These are phyloP conservation scores for Rhynchotus rufescens DNA, from an alignment of 2,797 vertebrate genomes.

Conservation along the genomic window DNA sequence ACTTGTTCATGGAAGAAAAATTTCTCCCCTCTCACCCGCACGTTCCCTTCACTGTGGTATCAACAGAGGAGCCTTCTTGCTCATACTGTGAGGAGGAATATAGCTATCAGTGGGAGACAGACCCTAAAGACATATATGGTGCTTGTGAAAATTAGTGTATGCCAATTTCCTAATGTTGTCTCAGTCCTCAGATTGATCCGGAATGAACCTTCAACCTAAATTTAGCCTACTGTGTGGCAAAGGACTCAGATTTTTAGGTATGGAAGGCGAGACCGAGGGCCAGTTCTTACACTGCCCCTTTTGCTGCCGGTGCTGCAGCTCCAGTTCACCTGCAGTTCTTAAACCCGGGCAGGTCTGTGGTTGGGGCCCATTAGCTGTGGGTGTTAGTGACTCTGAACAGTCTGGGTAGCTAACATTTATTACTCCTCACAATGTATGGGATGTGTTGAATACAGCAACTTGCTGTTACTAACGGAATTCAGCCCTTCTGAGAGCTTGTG, in stretches of 20 bases:
- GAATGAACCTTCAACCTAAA: not conserved
- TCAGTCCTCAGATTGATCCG: not conserved
- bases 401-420: not conserved
- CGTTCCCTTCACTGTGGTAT: not conserved
- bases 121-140: constrained; percentile 15
- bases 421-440: not conserved
- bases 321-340: not conserved
- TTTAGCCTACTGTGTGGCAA: not conserved
- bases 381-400: rapidly evolving
- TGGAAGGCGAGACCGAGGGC: not conserved
- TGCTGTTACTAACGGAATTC: rapidly evolving
- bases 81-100: not conserved
- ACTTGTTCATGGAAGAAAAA: constrained; percentile 52
- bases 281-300: not conserved
- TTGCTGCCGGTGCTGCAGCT: not conserved
- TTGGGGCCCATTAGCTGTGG: not conserved
- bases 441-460: not conserved
- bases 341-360: not conserved
- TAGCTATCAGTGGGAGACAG: constrained; percentile 15
- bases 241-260: not conserved
- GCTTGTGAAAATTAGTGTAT: constrained; percentile 50
- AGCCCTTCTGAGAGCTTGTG: not conserved
- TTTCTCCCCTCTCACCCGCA: not conserved
- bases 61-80: constrained; percentile 1
- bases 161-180: constrained; percentile 8